A percentile compares a stretch with the other conserved stretches of the same genome.
phyloP scores from a whole-genome alignment of 1,140 invertebrate species.

The Drosophila suzukii region DNA sequence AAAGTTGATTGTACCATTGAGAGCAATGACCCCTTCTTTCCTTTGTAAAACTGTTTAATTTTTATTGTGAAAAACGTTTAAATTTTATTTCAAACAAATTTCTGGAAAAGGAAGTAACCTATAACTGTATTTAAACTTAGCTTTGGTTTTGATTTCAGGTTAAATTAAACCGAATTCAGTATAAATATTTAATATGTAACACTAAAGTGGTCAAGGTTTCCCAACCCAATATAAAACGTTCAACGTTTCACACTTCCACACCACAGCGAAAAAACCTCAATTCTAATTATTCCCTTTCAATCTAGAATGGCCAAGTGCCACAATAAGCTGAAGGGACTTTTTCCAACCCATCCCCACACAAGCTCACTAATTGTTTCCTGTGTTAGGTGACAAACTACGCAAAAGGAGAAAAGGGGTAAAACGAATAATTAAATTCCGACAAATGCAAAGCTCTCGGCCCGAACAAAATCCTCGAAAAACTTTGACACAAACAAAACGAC shows the following conservation, averaged over 20 bases:
- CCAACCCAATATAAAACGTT: neutral
- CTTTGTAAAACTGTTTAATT: too few relatives aligned
- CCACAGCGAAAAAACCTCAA: neutral
- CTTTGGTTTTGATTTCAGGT: too few relatives aligned
- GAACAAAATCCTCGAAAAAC: conserved; percentile 59
- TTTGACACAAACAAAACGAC: conserved; percentile 50
- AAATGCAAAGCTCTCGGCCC: conserved; percentile 44
- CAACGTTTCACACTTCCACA: neutral
- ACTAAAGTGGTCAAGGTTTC: neutral
- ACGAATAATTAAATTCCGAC: conserved; percentile 71
- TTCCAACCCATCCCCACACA: conserved; percentile 5
- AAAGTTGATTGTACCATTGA: too few relatives aligned
- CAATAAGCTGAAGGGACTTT: conserved; percentile 22
- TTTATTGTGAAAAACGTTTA: too few relatives aligned
- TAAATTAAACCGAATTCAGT: too few relatives aligned
- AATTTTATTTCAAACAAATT: too few relatives aligned
- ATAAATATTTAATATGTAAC: neutral
- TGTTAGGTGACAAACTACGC: conserved; percentile 23
- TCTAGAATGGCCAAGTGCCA: conserved; percentile 7
- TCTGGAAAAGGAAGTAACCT: too few relatives aligned
- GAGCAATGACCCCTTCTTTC: too few relatives aligned
- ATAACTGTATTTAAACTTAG: too few relatives aligned
- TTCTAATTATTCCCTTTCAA: conserved; percentile 31
- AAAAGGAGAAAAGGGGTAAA: conserved; percentile 2
- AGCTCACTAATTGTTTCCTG: conserved; percentile 35